phyloP scores from a whole-genome alignment of 2,888 invertebrate genomes.

The Pterobdella sp. region DNA sequence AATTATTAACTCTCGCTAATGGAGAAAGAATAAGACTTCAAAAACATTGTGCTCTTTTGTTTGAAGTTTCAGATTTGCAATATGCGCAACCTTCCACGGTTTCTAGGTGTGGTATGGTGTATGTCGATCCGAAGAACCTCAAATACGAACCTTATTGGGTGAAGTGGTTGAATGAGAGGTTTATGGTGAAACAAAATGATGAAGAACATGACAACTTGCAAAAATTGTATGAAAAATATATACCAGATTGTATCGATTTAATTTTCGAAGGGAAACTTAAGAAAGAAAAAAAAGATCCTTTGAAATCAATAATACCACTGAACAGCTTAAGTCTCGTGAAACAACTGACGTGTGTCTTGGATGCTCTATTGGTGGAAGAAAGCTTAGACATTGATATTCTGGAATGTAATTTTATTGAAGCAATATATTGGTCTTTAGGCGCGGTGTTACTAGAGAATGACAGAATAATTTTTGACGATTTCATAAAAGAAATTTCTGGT shows the following conservation, averaged over 20 bases:
- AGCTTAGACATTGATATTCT: constrained; percentile 53
- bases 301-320: constrained; percentile 74
- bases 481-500: constrained; percentile 64
- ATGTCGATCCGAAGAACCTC: constrained; percentile 81
- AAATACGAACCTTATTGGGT: constrained; percentile 79
- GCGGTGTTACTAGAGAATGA: constrained; percentile 66
- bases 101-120: constrained; percentile 86
- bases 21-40: constrained; percentile 77
- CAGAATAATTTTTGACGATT: constrained; percentile 67
- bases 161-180: constrained; percentile 59
- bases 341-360: constrained; percentile 73
- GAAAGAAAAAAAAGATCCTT: constrained; percentile 57
- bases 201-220: constrained; percentile 37
- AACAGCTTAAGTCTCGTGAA: constrained; percentile 75
- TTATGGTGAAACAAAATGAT: constrained; percentile 44
- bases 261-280: constrained; percentile 68
- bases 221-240: constrained; percentile 67
- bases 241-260: constrained; percentile 64
- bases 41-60: constrained; percentile 71
- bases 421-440: constrained; percentile 76
- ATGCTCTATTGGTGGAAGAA: constrained; percentile 58
- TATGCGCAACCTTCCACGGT: constrained; percentile 88
- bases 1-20: constrained; percentile 77
- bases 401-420: constrained; percentile 66
- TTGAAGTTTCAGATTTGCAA: constrained; percentile 79